A percentile compares a stretch with the other conserved stretches of the same genome.
phyloP scores from a whole-genome alignment of 2,113 vertebrate species.

The Mystacornis crossleyi region DNA sequence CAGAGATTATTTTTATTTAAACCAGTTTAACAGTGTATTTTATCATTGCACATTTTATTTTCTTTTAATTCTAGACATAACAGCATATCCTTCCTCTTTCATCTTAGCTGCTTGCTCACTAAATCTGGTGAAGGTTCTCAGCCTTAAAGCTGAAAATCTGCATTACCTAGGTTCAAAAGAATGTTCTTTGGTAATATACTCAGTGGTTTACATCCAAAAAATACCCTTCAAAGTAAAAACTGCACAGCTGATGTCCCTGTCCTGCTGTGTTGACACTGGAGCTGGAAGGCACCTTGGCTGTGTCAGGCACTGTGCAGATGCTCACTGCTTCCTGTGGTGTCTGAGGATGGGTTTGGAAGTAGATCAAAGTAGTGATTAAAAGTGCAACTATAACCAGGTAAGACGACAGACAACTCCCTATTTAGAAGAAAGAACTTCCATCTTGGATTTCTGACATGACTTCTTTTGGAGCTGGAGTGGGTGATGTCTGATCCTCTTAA shows the following conservation, averaged over 20 bases:
- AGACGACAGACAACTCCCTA: neutral
- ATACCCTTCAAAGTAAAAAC: neutral
- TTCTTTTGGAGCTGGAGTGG: neutral
- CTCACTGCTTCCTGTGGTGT: neutral
- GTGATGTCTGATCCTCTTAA: neutral
- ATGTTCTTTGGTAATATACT: neutral
- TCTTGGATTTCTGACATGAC: neutral
- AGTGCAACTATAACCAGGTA: neutral
- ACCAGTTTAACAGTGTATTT: neutral
- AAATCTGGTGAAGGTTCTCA: neutral
- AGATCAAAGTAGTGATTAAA: neutral
- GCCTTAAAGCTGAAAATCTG: neutral
- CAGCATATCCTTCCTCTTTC: neutral
- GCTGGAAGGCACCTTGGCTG: neutral
- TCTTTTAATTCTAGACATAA: neutral
- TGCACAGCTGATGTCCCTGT: neutral
- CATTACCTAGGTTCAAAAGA: neutral
- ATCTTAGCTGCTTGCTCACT: neutral
- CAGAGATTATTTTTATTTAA: neutral
- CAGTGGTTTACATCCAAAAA: neutral
- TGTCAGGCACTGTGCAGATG: rapidly evolving
- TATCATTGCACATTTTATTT: neutral
- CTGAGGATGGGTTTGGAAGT: neutral
- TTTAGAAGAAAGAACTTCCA: neutral
- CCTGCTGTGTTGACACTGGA: neutral